Evolutionary conservation across 1,140 invertebrate species (phyloP), one percentile per base, ranked within the genome.

Genomic region (Ylistrum balloti): DNA sequence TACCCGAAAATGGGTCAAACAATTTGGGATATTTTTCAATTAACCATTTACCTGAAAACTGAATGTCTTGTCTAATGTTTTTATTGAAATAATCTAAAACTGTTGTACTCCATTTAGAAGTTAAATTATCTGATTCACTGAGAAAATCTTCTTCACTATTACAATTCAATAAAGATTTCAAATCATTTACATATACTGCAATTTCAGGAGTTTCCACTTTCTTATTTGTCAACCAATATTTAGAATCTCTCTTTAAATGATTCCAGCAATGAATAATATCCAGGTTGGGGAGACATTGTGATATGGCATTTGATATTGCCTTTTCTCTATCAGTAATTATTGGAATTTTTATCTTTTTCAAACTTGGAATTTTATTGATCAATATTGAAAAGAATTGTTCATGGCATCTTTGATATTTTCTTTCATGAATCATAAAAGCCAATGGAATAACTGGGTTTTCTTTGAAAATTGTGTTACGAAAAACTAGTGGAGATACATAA

Each of bases 1-100:
- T 88, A 0, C 89, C 86, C 10, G 89, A 90, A 86, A 34, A 90
- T 15, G 89, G 86, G 33, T 88, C 89, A 38, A 85, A 90, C 32
- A 87, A 22, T 22, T 86, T 86, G 10, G 28, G 33, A 33, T 33
- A 89, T 28, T 89, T 15, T 22, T 87, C 86, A 5, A 87, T 87
- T 7, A 87, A 10, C 86, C 86, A 87, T 33, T 22, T 87, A 7
- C 86, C 86, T 33, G 86, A 87, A 22, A 33, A 87, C 33, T 33
- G 32, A 13, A 87, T 87, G 20, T 87, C 86, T 34, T 5, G 28
- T 87, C 33, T 87, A 33, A 87, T 87, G 32, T 87, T 5, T 22
- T 87, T 87, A 33, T 15, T 33, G 33, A 87, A 87, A 33, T 87
- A 87, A 22, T 22, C 33, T 87, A 33, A 33, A 22, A 87, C 86